Conservation (phyloP, 2,888 invertebrate genomes). For the Polymixis flavicincta region DNA sequence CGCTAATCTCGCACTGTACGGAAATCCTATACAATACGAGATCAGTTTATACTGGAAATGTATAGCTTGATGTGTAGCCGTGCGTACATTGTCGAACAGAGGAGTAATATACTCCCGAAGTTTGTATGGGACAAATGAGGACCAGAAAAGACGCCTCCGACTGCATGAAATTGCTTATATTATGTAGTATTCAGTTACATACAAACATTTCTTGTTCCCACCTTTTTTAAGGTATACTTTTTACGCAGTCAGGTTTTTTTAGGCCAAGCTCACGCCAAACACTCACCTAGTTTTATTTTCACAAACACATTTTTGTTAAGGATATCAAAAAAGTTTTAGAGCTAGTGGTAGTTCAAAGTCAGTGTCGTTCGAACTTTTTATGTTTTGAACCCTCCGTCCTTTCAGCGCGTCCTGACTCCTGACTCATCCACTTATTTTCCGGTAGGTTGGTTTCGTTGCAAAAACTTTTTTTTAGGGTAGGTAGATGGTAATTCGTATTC, state of each 20-base stretch:
- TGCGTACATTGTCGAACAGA: no score
- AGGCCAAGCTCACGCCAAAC: neutral
- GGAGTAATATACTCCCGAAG: no score
- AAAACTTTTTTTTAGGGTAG: conserved; percentile 10
- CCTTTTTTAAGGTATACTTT: no score
- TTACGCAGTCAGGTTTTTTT: neutral
- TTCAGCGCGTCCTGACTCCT: conserved; percentile 5
- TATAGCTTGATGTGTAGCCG: no score
- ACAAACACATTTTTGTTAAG: conserved; percentile 39
- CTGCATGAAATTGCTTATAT: no score
- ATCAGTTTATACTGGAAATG: no score
- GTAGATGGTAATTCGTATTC: neutral
- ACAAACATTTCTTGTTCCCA: no score
- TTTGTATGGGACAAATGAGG: no score
- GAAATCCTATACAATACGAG: no score
- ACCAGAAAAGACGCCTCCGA: no score
- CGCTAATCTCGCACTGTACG: no score
- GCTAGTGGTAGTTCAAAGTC: conserved; percentile 44
- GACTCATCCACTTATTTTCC: conserved; percentile 28
- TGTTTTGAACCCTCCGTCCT: conserved; percentile 42
- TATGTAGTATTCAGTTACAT: no score
- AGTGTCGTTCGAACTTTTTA: conserved; percentile 52
- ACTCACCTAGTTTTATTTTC: conserved; percentile 30
- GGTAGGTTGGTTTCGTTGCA: conserved; percentile 7
- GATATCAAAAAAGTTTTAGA: conserved; percentile 41